Evolutionary conservation across 1,140 invertebrate species (phyloP), one percentile per base, ranked within the genome.

Genomic region (Temnothorax longispinosus): DNA sequence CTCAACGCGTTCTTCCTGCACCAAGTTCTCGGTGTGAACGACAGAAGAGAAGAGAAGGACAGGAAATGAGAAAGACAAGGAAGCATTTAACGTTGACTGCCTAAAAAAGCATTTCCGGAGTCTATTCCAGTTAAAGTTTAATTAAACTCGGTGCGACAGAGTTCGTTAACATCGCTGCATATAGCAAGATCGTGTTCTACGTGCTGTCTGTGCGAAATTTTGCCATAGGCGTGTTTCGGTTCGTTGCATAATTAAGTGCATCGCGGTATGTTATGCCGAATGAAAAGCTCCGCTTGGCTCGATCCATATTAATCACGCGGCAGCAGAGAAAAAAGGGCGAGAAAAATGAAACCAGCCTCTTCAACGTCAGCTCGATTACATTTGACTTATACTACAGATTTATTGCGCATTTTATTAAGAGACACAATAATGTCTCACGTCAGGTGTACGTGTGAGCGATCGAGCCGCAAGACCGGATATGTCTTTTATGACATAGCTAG

Each of bases 121-220:
- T 67, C 41, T 72, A 81, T 41, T 60, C 71, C 74, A 87, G 62
- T 89, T 89, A 90, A 87, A 81, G 69, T 91, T 92, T 93, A 93
- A 93, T 93, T 93, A 93, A 93, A 93, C 89, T 91, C 78, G 56
- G 65, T 50, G 72, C 76, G 65, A 81, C 65, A 71, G 44, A 92
- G 91, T 92, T 93, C 89, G 88, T 93, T 93, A 93, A 93, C 86
- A 85, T 67, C 67, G 71, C 32, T 35, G 87, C 67, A 87, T 91
- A 91, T 80, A 71, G 41, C 52, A 65, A 32, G 44, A 47, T 60
- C 27, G 15, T 41, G 27, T 71, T 69, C 35, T 69, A 87, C 78
- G 85, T 87, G 87, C 86, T 87, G 72, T 92, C 64, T 65, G 60
- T 90, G 85, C 81, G 81, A 67, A 85, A 90, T 89, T 89, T 89